Evolutionary conservation across 2,113 vertebrate genomes (phyloP).

Genomic region (Macquaria australasica): DNA sequence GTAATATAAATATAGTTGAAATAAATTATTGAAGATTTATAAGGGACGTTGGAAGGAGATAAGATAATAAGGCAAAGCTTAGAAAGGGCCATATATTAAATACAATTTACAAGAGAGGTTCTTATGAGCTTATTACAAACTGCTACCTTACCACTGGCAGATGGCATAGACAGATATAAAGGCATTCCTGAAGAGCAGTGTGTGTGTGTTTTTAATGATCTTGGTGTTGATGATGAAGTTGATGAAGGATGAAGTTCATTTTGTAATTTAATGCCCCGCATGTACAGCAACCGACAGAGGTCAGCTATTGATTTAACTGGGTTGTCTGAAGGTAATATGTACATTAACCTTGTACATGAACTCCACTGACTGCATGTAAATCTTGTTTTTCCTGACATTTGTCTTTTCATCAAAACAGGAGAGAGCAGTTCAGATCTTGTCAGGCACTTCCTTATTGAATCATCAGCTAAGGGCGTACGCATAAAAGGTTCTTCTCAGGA

Average conservation of each 20-base stretch:
- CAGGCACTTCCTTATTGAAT: slow-evolving; percentile 94
- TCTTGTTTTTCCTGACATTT: not conserved
- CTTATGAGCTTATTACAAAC: not conserved
- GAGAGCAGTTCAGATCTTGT: slow-evolving; percentile 79
- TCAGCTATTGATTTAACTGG: no score
- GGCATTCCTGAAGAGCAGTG: not conserved
- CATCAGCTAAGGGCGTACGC: slow-evolving; percentile 91
- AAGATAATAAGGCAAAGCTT: slow-evolving; percentile 2
- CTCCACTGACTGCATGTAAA: not conserved
- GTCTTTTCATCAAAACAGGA: slow-evolving; percentile 45
- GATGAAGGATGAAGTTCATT: not conserved
- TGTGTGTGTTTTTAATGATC: not conserved
- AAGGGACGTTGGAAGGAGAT: not conserved
- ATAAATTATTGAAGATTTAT: no score
- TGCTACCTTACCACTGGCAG: no score
- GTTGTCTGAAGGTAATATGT: not conserved
- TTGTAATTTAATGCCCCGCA: not conserved
- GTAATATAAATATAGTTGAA: not conserved
- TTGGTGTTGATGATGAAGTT: no score
- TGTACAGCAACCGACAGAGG: not conserved
- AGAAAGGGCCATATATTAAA: not conserved
- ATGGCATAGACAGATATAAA: not conserved
- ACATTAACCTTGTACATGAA: not conserved
- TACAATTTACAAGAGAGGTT: not conserved
- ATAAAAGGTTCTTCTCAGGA: slow-evolving; percentile 91